phyloP scores from a whole-genome alignment of 2,888 invertebrate genomes.

The Spisula subtruncata region DNA sequence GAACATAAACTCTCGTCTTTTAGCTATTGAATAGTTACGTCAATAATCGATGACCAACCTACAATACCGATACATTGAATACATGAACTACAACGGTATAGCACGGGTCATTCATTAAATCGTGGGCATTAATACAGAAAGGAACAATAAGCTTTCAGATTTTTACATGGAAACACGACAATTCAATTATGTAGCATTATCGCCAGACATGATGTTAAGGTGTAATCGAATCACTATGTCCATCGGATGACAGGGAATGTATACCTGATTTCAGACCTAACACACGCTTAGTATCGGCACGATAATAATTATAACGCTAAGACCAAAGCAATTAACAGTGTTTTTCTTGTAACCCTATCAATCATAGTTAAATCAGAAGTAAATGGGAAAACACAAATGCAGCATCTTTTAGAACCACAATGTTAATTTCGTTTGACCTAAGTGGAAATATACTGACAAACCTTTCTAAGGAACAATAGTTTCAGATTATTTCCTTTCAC shows the following conservation, averaged over 20 bases:
- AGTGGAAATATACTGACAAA: no score
- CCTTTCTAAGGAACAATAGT: no score
- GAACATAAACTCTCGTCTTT: background rate
- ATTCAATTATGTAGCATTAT: background rate
- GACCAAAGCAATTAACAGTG: background rate
- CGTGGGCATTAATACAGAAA: background rate
- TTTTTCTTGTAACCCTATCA: no score
- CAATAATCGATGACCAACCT: constrained; percentile 16
- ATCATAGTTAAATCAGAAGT: no score
- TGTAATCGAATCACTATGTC: background rate
- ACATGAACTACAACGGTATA: background rate
- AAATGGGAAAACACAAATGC: no score
- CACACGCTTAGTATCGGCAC: background rate
- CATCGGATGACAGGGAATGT: background rate
- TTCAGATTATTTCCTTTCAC: no score
- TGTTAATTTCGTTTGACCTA: no score
- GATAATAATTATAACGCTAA: background rate
- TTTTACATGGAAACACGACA: constrained; percentile 3
- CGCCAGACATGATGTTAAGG: background rate
- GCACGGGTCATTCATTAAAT: background rate
- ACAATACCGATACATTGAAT: background rate
- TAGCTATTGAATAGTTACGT: background rate
- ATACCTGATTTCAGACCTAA: background rate
- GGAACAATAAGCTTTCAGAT: constrained; percentile 7
- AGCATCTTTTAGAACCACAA: no score